Base-by-base conservation (phyloP, 2,888 invertebrate species). In the Hemicrepidius hirtus region DNA sequence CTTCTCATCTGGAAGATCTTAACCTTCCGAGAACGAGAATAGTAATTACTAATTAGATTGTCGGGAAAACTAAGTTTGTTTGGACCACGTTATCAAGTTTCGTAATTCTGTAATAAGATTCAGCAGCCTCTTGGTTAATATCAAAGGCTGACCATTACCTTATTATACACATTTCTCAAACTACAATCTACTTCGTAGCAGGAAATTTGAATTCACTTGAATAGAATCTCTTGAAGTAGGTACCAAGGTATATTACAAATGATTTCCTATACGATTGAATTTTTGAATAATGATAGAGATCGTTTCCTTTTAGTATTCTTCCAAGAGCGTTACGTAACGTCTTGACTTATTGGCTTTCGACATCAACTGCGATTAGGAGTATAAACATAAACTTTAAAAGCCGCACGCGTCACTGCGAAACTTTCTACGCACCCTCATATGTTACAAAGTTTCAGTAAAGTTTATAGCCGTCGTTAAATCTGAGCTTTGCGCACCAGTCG, bases 401-500 rank as follows among this genome's bases (percentile, higher is more conserved):
- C 57, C 57, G 57, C 57, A 57, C 57, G 57, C 57, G 57, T 57
- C 57, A 57, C 57, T 57, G 55, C 28, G 5, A 35, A 28, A 32
- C 35, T 9, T 37, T 32, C 40, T 20, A 57, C 57, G 35, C 57
- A 37, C 57, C 55, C 57, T 37, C 57, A 57, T 57, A 57, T 32
- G 57, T 57, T 57, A 37, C 28, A 40, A 57, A 57, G 57, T 57
- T 57, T 57, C 57, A 37, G 37, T 37, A 57, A 55, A 57, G 57
- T 57, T 57, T 57, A 57, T 57, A 57, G 57, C 57, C 57, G 37
- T 57, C 57, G 57, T 57, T 57, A 57, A 57, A 37, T 18, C 57
- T 57, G 37, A 57, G 57, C 57, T 57, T 57, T 57, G 20, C 57
- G 57, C 57, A 20, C 57, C 57, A 57, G 37, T 37, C 37, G 37